These are phyloP conservation scores for Riparia riparia DNA, from an alignment of 2,113 vertebrate species.

Conservation along the genomic window DNA sequence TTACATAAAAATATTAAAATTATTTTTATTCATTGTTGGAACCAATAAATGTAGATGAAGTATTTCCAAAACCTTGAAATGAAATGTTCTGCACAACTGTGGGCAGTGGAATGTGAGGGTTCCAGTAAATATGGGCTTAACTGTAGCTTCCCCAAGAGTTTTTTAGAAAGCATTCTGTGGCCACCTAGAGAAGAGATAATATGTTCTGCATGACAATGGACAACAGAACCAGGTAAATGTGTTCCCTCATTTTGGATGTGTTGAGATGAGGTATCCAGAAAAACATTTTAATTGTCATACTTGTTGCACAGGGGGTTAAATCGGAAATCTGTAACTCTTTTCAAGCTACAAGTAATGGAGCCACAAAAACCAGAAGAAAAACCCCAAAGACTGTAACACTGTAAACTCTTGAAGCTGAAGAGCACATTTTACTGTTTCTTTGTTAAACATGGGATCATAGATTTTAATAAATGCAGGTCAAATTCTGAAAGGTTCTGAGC, in stretches of 20 bases:
- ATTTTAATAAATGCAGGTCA: neutral
- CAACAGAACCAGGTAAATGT: neutral
- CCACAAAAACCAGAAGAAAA: neutral
- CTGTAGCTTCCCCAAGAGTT: neutral
- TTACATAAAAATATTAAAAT: neutral
- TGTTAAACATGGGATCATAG: neutral
- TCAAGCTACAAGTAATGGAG: neutral
- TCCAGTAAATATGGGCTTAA: neutral
- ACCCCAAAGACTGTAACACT: rapidly evolving
- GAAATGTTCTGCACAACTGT: neutral
- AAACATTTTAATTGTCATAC: neutral
- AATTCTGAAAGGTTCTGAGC: neutral
- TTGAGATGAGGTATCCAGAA: neutral
- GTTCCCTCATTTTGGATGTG: neutral
- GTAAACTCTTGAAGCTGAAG: neutral
- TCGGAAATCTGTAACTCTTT: neutral
- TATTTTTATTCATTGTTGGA: neutral
- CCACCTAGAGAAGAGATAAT: neutral
- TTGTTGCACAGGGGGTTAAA: neutral
- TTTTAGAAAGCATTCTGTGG: neutral
- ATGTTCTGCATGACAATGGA: neutral
- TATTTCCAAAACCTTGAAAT: neutral
- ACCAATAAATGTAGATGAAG: neutral
- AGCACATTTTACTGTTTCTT: neutral
- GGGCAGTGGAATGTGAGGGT: neutral